Percentiles rank a stretch among this genome's conserved stretches.
Conservation (phyloP, 2,888 invertebrate species). For the Amitus sp. region DNA sequence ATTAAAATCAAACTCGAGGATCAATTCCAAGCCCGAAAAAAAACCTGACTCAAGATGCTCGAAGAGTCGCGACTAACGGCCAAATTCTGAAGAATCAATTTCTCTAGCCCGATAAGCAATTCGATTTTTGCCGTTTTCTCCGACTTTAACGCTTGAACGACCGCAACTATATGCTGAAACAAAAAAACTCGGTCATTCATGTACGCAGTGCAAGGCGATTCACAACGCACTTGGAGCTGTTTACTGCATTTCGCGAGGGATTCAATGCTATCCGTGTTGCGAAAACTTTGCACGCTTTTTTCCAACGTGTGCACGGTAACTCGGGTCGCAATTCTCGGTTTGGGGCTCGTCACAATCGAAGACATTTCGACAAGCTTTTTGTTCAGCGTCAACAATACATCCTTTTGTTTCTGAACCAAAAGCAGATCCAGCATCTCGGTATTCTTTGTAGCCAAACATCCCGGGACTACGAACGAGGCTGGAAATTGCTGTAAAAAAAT, state of each 20-base stretch:
- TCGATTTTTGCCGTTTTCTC: conserved; percentile 69
- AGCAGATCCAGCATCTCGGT: conserved; percentile 50
- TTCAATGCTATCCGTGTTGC: conserved; percentile 47
- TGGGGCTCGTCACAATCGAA: conserved; percentile 47
- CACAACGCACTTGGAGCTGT: conserved; percentile 58
- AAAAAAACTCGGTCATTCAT: too few species aligned
- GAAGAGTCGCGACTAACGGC: conserved; percentile 66
- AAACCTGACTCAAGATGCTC: conserved; percentile 67
- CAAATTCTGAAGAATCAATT: conserved; percentile 68
- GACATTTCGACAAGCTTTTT: conserved; percentile 55
- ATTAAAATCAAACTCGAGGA: background rate
- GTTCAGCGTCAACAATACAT: conserved; percentile 51
- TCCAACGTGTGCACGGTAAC: conserved; percentile 62
- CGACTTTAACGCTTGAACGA: conserved; percentile 72
- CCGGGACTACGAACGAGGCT: conserved; percentile 51
- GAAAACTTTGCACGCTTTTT: conserved; percentile 56
- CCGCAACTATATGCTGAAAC: conserved; percentile 66
- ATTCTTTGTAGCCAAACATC: conserved; percentile 58
- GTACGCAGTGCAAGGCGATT: too few species aligned
- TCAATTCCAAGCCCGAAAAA: conserved; percentile 38
- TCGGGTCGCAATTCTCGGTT: conserved; percentile 53
- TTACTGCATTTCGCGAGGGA: conserved; percentile 49
- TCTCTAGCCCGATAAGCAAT: conserved; percentile 72
- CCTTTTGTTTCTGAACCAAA: conserved; percentile 57
- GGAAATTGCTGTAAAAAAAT: conserved; percentile 47